These are phyloP conservation scores for Platyscapa corneri DNA, from an alignment of 1,140 invertebrate species.

Conservation along the genomic window DNA sequence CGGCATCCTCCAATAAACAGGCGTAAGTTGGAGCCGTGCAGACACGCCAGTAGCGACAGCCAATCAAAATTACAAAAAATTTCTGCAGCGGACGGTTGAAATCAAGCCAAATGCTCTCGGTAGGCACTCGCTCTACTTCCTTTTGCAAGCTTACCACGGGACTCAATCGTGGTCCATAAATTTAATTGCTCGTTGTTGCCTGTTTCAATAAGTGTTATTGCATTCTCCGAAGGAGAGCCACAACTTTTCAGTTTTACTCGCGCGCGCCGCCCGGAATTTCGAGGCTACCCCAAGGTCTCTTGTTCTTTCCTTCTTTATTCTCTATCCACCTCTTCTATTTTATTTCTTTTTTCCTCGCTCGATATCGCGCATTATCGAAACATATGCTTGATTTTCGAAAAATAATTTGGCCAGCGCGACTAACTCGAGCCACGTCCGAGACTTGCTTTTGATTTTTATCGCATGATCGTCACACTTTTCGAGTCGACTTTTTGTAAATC, in stretches of 20 bases:
- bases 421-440: too few relatives aligned
- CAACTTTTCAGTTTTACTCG: not conserved
- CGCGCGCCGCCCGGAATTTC: conserved; percentile 20
- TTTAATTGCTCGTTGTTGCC: conserved; percentile 15
- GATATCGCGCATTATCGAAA: not conserved
- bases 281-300: conserved; percentile 29
- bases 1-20: too few relatives aligned
- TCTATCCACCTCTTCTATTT: not conserved
- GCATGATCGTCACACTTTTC: not conserved
- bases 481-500: not conserved
- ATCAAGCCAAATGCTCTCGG: not conserved
- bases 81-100: not conserved
- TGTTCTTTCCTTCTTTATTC: not conserved
- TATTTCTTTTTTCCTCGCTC: not conserved
- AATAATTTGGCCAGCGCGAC: not conserved
- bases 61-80: too few relatives aligned
- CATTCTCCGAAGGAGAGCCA: not conserved
- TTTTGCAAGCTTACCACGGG: not conserved
- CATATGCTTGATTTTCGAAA: not conserved
- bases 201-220: conserved; percentile 36
- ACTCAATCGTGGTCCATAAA: conserved; percentile 26
- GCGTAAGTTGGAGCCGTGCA: too few relatives aligned
- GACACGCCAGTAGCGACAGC: too few relatives aligned
- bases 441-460: too few relatives aligned
- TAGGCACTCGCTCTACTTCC: not conserved